phyloP scores from a whole-genome alignment of 2,797 vertebrate genomes.

The Aphelocoma californica region DNA sequence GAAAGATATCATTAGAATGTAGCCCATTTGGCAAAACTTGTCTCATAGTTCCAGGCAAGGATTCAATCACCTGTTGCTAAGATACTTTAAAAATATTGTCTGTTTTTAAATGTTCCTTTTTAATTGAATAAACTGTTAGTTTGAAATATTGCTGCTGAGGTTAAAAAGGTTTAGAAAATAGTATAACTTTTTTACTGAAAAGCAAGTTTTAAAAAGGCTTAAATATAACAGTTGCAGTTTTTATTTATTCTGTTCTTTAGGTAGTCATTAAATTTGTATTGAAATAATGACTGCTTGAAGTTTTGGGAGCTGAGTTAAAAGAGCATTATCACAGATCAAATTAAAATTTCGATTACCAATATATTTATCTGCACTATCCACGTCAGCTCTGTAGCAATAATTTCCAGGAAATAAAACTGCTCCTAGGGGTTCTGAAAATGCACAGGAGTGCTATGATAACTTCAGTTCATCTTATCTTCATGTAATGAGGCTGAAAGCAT shows the following conservation, averaged over 20 bases:
- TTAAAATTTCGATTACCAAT: background rate
- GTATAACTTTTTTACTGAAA: slow-evolving; percentile 44
- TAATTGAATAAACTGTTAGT: slow-evolving; percentile 79
- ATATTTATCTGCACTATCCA: background rate
- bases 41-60: slow-evolving; percentile 76
- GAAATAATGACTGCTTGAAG: background rate
- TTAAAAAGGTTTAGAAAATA: slow-evolving; percentile 71
- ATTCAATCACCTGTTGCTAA: slow-evolving; percentile 85
- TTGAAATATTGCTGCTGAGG: slow-evolving; percentile 74
- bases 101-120: slow-evolving; percentile 77
- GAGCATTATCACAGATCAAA: background rate
- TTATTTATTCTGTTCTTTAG: slow-evolving; percentile 22
- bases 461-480: background rate
- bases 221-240: slow-evolving; percentile 42
- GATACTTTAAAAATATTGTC: slow-evolving; percentile 85
- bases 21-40: slow-evolving; percentile 74
- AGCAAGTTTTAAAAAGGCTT: slow-evolving; percentile 43
- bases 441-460: background rate
- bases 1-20: slow-evolving; percentile 78
- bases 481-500: background rate
- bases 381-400: background rate
- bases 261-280: background rate
- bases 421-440: background rate
- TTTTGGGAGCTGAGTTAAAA: background rate
- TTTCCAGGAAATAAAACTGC: background rate